A percentile compares a stretch with the other conserved stretches of the same genome.
phyloP scores from a whole-genome alignment of 2,888 invertebrate species.

The Agrochola lychnidis region DNA sequence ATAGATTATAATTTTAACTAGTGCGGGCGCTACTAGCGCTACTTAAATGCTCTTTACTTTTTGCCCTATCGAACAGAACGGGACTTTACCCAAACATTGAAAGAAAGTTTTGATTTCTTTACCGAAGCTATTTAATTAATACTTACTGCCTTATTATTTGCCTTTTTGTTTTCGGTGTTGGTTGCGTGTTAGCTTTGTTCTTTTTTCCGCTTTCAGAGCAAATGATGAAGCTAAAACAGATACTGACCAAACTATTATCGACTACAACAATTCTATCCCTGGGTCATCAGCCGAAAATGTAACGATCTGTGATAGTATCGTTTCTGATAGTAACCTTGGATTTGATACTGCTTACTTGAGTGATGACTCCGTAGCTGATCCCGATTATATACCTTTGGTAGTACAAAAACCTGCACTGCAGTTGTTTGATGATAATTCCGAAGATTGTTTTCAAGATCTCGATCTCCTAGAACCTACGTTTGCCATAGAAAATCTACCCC shows the following conservation, averaged over 20 bases:
- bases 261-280: constrained; percentile 33
- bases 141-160: constrained; percentile 9
- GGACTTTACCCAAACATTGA: constrained; percentile 12
- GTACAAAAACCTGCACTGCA: constrained; percentile 31
- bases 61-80: constrained; percentile 11
- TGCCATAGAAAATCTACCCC: constrained; percentile 26
- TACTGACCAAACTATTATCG: constrained; percentile 36
- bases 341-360: constrained; percentile 39
- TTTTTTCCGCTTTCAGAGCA: constrained; percentile 36
- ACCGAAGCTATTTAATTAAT: constrained; percentile 12
- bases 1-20: constrained; percentile 16
- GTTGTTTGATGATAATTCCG: constrained; percentile 36
- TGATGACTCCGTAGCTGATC: constrained; percentile 44
- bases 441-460: constrained; percentile 42
- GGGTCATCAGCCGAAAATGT: constrained; percentile 34
- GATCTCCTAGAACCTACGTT: constrained; percentile 48
- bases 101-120: constrained; percentile 4
- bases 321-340: constrained; percentile 32
- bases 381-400: constrained; percentile 40
- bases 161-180: constrained; percentile 19
- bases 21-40: not conserved
- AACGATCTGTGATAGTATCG: constrained; percentile 39
- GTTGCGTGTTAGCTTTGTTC: constrained; percentile 19
- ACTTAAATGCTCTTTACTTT: constrained; percentile 3
- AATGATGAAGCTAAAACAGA: constrained; percentile 41